These are phyloP conservation scores for Notolepis coatsorum DNA, from an alignment of 2,797 vertebrate species.

Conservation along the genomic window DNA sequence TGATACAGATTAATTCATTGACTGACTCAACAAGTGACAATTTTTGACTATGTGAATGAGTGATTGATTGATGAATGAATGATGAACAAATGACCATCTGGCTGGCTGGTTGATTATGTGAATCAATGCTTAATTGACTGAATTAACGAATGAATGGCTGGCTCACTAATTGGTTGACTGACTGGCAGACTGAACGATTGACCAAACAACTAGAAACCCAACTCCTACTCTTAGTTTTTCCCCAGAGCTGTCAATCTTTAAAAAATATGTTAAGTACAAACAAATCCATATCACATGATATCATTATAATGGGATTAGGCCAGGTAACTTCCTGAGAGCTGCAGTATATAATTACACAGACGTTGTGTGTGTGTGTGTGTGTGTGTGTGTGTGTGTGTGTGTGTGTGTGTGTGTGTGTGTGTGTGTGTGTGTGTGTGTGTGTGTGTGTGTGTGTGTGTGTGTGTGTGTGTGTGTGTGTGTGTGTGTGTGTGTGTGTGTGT, in stretches of 20 bases:
- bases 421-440: not conserved
- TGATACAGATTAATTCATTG: not conserved
- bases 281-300: slow-evolving; percentile 21
- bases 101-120: not conserved
- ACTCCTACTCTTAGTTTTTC: no score
- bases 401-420: not conserved
- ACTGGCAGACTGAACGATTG: not conserved
- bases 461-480: not conserved
- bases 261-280: not conserved
- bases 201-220: no score
- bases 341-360: not conserved
- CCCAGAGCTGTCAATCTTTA: not conserved
- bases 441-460: not conserved
- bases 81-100: no score
- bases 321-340: not conserved
- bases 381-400: not conserved
- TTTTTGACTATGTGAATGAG: not conserved
- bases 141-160: slow-evolving; percentile 1
- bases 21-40: no score
- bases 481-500: not conserved
- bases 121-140: not conserved
- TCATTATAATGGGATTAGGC: slow-evolving; percentile 11
- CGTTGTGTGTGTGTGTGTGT: not conserved
- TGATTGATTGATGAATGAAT: slow-evolving; percentile 29
- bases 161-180: not conserved